These are phyloP conservation scores for Festucalex cinctus DNA, from an alignment of 2,113 vertebrate genomes.

Conservation along the genomic window DNA sequence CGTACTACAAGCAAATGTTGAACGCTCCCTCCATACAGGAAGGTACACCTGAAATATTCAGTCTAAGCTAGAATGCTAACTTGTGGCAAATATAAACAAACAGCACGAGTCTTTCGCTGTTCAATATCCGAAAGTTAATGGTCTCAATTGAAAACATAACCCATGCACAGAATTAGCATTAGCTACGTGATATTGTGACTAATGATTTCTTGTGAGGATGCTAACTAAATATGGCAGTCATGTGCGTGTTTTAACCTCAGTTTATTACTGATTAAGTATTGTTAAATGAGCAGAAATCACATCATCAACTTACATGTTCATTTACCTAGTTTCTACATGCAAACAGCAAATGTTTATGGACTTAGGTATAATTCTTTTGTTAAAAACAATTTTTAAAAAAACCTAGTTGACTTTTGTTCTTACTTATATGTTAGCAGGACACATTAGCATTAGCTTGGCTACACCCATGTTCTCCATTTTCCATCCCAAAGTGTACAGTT, in stretches of 20 bases:
- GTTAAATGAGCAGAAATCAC: not conserved
- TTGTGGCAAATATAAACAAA: not conserved
- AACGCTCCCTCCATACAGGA: constrained; percentile 84
- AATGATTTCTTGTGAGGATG: not conserved
- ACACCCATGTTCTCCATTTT: not conserved
- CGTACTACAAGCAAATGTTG: constrained; percentile 97
- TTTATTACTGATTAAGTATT: not conserved
- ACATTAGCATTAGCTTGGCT: not conserved
- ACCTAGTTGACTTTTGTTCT: not conserved
- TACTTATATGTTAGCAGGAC: not conserved
- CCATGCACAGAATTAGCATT: not conserved
- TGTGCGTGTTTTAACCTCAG: not conserved
- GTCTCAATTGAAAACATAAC: not conserved
- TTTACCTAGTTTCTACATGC: not conserved
- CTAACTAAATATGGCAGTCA: not conserved
- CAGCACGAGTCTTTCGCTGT: not conserved
- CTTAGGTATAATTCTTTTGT: too few relatives aligned
- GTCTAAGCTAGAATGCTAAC: not conserved
- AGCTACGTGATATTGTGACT: not conserved
- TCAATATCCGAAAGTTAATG: too few relatives aligned
- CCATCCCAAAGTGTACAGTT: not conserved
- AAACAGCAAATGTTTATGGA: not conserved
- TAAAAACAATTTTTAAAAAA: too few relatives aligned
- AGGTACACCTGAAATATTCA: constrained; percentile 72
- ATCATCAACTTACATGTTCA: not conserved